Evolutionary conservation across 1,140 invertebrate species (phyloP).

Genomic region (Drosophila baimaii): DNA sequence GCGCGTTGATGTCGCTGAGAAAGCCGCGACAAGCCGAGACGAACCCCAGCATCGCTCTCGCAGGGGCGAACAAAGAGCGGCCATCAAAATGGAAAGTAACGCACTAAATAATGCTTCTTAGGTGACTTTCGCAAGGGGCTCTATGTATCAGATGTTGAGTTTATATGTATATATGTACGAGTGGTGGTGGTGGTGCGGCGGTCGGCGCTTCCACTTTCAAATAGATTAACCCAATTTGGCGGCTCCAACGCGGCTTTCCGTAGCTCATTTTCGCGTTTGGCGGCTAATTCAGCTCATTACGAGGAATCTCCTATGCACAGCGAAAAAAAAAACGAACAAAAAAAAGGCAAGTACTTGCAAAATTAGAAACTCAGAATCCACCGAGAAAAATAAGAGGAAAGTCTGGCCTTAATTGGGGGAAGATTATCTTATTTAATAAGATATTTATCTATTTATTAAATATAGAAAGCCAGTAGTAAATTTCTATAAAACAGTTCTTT

Average conservation of each 20-base stretch:
- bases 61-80: not conserved
- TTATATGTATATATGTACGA: not conserved
- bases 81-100: conserved; percentile 52
- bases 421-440: not conserved
- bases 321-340: not conserved
- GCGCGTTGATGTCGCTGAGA: conserved; percentile 17
- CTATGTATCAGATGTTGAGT: conserved; percentile 1
- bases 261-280: conserved; percentile 59
- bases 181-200: not conserved
- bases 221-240: conserved; percentile 79
- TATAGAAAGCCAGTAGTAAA: not conserved
- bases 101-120: conserved; percentile 41
- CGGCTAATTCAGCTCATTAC: conserved; percentile 59
- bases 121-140: conserved; percentile 35
- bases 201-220: conserved; percentile 65
- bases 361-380: conserved; percentile 12
- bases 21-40: conserved; percentile 21
- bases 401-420: not conserved
- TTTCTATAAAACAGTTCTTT: not conserved
- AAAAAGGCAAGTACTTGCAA: conserved; percentile 1
- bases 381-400: not conserved
- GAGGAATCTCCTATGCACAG: conserved; percentile 20
- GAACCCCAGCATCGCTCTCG: not conserved
- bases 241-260: conserved; percentile 60
- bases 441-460: not conserved